Conservation (phyloP, 2,113 vertebrate genomes). For the Thermophis baileyi region DNA sequence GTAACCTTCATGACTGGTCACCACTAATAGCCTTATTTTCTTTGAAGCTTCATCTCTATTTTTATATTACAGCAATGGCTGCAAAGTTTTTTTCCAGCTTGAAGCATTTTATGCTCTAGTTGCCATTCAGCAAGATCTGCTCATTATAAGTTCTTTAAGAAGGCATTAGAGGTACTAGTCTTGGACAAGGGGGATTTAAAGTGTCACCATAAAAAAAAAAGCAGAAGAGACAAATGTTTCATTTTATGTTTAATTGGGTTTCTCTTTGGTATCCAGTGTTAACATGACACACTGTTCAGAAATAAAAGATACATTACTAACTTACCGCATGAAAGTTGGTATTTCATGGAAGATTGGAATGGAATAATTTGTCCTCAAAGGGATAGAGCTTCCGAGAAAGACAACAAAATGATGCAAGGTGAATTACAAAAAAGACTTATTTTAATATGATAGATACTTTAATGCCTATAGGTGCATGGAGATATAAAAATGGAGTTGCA, state of each 20-base stretch:
- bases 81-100: not conserved
- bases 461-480: not conserved
- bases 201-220: not conserved
- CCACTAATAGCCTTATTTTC: not conserved
- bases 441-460: not conserved
- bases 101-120: not conserved
- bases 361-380: not conserved
- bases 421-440: not conserved
- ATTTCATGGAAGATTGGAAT: not conserved
- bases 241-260: not conserved
- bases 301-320: not conserved
- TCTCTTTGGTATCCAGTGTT: not conserved
- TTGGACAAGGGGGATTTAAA: not conserved
- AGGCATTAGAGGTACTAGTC: not conserved
- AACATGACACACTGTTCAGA: not conserved
- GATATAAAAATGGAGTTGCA: not conserved
- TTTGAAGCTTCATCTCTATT: not conserved
- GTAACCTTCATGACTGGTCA: not conserved
- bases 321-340: not conserved
- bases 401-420: not conserved
- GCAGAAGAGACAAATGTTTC: not conserved
- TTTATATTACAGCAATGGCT: not conserved
- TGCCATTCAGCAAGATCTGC: not conserved
- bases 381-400: not conserved
- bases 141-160: not conserved